These are phyloP conservation scores for Drosophila kurseongensis DNA, from an alignment of 1,140 invertebrate species.

Conservation along the genomic window DNA sequence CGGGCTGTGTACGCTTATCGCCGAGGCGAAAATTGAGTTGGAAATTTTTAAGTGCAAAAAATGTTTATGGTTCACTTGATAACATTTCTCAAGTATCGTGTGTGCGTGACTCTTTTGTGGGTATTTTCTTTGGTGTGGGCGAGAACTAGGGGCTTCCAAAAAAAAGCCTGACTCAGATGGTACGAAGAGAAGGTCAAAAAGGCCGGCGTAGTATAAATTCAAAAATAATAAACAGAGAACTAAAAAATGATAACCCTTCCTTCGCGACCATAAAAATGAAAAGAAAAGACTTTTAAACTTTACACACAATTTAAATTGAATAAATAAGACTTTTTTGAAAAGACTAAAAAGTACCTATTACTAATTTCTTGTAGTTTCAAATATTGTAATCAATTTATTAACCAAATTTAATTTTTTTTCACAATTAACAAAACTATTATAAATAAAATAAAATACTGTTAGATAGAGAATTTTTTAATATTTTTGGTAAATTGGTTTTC, in stretches of 20 bases:
- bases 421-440: too few relatives aligned
- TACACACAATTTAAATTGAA: background rate
- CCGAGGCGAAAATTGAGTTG: conserved; percentile 68
- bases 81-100: conserved; percentile 57
- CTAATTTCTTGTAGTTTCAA: too few relatives aligned
- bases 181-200: background rate
- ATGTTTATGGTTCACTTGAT: conserved; percentile 78
- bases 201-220: conserved; percentile 16
- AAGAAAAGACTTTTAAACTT: background rate
- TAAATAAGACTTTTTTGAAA: too few relatives aligned
- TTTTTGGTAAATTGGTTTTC: background rate
- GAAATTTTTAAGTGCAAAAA: conserved; percentile 74
- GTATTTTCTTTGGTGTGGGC: background rate
- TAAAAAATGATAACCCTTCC: conserved; percentile 1
- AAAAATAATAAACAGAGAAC: conserved; percentile 34
- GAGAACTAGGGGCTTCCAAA: background rate
- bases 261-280: background rate
- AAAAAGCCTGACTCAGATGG: conserved; percentile 14
- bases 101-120: conserved; percentile 52
- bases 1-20: conserved; percentile 44
- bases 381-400: too few relatives aligned
- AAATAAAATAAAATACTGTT: too few relatives aligned
- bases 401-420: too few relatives aligned
- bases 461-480: too few relatives aligned
- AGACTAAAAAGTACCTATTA: too few relatives aligned